Conservation (phyloP, 2,888 invertebrate genomes). For the Drosophila borealis region DNA sequence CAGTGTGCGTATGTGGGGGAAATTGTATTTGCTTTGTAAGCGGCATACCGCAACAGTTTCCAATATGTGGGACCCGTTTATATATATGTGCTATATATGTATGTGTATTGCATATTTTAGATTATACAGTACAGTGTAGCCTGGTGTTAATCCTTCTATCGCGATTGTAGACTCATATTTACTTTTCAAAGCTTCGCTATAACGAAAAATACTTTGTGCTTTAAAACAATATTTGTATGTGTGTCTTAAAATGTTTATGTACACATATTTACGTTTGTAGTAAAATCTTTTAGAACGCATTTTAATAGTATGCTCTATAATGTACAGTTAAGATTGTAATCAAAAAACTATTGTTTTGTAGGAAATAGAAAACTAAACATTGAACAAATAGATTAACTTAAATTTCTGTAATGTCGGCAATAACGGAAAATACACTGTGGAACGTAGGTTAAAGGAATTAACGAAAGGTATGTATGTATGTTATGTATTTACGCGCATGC, state of each 20-base stretch:
- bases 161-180: slow-evolving; percentile 36
- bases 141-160: slow-evolving; percentile 53
- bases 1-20: slow-evolving; percentile 38
- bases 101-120: slow-evolving; percentile 22
- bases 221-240: slow-evolving; percentile 49
- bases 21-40: slow-evolving; percentile 40
- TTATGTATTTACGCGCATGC: slow-evolving; percentile 62
- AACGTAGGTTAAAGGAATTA: slow-evolving; percentile 24
- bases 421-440: slow-evolving; percentile 14
- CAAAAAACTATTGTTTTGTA: not conserved
- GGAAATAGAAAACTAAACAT: not conserved
- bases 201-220: slow-evolving; percentile 33
- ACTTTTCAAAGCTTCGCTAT: slow-evolving; percentile 33
- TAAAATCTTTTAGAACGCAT: too few species aligned
- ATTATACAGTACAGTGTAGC: slow-evolving; percentile 22
- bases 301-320: too few species aligned
- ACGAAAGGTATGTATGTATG: slow-evolving; percentile 46
- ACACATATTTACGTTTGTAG: slow-evolving; percentile 16
- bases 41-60: slow-evolving; percentile 42
- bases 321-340: not conserved
- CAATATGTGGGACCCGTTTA: slow-evolving; percentile 53
- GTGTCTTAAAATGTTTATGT: slow-evolving; percentile 29
- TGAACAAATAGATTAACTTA: too few species aligned
- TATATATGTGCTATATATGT: not conserved
- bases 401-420: too few species aligned